Evolutionary conservation across 2,113 vertebrate species (phyloP).

Genomic region (Hyperoodon ampullatus): DNA sequence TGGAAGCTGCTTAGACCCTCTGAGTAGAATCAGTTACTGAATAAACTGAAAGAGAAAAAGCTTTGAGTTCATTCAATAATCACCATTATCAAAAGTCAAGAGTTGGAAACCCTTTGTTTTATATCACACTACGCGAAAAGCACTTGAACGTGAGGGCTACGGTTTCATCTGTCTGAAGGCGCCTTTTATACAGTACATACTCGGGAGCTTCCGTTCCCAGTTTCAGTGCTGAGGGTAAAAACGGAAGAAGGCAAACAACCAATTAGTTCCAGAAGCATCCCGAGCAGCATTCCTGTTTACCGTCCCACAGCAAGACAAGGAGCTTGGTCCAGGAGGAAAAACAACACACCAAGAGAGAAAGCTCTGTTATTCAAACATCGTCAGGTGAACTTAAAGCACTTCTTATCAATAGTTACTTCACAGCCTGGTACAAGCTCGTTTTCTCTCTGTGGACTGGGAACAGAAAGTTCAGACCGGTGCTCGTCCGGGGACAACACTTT

Average conservation of each 20-base stretch:
- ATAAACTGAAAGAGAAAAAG: constrained; percentile 45
- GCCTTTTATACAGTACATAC: neutral
- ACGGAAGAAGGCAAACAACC: neutral
- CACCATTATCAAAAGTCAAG: neutral
- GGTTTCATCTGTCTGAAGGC: neutral
- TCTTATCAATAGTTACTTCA: neutral
- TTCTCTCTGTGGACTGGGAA: neutral
- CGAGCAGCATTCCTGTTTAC: neutral
- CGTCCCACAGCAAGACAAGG: neutral
- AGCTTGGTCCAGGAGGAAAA: neutral
- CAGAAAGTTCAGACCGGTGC: neutral
- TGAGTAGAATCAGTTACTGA: neutral
- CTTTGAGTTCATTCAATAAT: constrained; percentile 32
- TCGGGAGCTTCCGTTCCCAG: neutral
- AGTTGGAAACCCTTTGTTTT: constrained; percentile 27
- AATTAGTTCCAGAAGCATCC: neutral
- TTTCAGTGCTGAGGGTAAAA: neutral
- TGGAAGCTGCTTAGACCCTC: neutral
- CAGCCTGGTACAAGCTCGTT: neutral
- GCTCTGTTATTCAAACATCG: neutral
- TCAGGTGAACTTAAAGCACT: neutral
- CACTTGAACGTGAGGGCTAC: neutral
- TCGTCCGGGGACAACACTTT: neutral
- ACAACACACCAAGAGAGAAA: neutral
- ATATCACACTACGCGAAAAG: neutral